Percentiles rank a stretch among this genome's conserved stretches.
Evolutionary conservation across 2,888 invertebrate species (phyloP).

Genomic region (Trachelus iudaicus): DNA sequence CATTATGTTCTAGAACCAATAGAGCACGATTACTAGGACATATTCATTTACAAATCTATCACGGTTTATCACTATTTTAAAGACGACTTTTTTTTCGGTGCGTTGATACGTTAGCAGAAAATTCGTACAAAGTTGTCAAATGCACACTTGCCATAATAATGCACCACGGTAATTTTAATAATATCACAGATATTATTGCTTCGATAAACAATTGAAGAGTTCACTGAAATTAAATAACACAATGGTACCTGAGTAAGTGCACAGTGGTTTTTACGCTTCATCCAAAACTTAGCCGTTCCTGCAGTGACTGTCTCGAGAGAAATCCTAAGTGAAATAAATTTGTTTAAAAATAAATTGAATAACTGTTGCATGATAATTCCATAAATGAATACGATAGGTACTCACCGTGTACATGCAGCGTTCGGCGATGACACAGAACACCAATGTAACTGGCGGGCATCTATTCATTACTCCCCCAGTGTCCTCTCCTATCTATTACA

Average conservation of each 20-base stretch:
- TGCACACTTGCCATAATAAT: neutral
- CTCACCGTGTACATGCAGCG: conserved; percentile 50
- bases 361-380: neutral
- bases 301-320: neutral
- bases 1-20: conserved; percentile 8
- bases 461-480: conserved; percentile 63
- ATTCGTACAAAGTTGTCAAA: neutral
- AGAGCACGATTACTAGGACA: neutral
- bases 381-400: conserved; percentile 25
- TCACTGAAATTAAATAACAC: neutral
- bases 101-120: neutral
- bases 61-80: neutral
- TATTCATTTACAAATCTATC: neutral
- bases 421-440: conserved; percentile 58
- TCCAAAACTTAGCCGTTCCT: neutral
- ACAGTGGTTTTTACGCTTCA: neutral
- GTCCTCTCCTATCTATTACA: conserved; percentile 64
- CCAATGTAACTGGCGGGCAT: conserved; percentile 59
- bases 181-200: neutral
- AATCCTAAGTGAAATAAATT: neutral
- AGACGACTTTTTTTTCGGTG: neutral
- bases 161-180: neutral
- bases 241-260: neutral
- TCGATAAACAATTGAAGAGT: neutral
- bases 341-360: neutral